Evolutionary conservation across 2,797 vertebrate species (phyloP), one percentile per base, ranked within the genome.

Genomic region (Choloepus didactylus): DNA sequence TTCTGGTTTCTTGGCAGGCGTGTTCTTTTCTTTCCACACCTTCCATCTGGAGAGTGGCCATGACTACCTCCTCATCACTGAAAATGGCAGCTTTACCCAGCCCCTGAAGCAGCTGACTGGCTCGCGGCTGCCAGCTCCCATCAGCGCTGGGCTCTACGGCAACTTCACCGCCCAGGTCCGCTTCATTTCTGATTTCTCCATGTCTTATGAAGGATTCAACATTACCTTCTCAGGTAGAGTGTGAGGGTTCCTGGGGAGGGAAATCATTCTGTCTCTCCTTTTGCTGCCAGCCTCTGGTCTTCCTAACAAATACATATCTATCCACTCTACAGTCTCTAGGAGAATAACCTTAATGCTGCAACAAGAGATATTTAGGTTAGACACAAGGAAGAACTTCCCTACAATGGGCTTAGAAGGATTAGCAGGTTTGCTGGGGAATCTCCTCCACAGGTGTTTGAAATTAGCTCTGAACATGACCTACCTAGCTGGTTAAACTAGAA

Each of bases 171-270:
- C 99, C 25, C 99, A 99, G 94, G 99, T 99, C 93, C 99, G 99
- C 96, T 99, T 99, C 96, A 98, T 99, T 51, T 99, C 99, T 0
- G 99, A 99, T 97, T 99, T 99, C 98, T 99, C 99, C 6, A 99
- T 99, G 97, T 99, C 99, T 31, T 99, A 99, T 0, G 99, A 99
- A 96, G 99, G 99, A 87, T 99, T 99, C 98, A 99, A 99, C 98
- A 99, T 99, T 98, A 99, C 99, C 66, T 99, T 99, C 98, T 99
- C 99, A 56, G 99, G 99, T 99, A 98, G 5, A 18, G 7, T 0
- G 0, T 15, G 69, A 51, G 19, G 0, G 27, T 56, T 72, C 87
- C 51, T n/a, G n/a, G 14, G 31, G 38, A 67, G 6, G 19, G 19
- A 1, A 21, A 38, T 19, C 9, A 5, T 10, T 66, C 18, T 1